Conservation (phyloP, 2,888 invertebrate genomes). For the Mimumesa dahlbomi region DNA sequence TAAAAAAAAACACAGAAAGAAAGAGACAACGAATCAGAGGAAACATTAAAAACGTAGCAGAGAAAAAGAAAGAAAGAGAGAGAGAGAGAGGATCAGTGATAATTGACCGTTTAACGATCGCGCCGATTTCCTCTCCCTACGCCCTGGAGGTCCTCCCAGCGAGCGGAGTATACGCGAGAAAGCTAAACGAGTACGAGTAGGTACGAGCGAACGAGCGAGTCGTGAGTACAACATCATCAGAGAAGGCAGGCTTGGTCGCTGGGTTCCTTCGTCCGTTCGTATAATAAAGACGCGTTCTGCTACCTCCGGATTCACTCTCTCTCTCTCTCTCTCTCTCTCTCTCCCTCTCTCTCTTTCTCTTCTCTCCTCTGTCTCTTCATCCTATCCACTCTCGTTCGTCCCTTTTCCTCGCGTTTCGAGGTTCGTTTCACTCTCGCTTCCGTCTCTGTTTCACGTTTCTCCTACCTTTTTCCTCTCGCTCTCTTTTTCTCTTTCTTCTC, state of each 20-base stretch:
- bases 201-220: conserved; percentile 62
- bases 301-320: conserved; percentile 58
- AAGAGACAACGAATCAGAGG: conserved; percentile 3
- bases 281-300: conserved; percentile 79
- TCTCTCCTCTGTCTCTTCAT: not conserved
- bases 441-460: conserved; percentile 21
- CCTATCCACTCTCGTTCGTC: conserved; percentile 1
- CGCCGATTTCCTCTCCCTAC: conserved; percentile 57
- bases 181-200: conserved; percentile 67
- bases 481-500: conserved; percentile 25
- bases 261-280: conserved; percentile 72
- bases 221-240: conserved; percentile 75
- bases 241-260: conserved; percentile 67
- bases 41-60: not conserved
- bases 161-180: conserved; percentile 53
- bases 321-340: conserved; percentile 9
- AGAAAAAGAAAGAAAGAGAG: conserved; percentile 11
- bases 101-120: conserved; percentile 67
- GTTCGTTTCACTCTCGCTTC: not conserved
- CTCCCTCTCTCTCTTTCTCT: conserved; percentile 14
- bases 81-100: conserved; percentile 47
- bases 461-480: conserved; percentile 9
- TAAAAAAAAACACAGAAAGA: no score
- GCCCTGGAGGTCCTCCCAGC: conserved; percentile 38
- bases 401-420: not conserved